Evolutionary conservation across 1,140 invertebrate species (phyloP).

Genomic region (Aradophagus sp.): DNA sequence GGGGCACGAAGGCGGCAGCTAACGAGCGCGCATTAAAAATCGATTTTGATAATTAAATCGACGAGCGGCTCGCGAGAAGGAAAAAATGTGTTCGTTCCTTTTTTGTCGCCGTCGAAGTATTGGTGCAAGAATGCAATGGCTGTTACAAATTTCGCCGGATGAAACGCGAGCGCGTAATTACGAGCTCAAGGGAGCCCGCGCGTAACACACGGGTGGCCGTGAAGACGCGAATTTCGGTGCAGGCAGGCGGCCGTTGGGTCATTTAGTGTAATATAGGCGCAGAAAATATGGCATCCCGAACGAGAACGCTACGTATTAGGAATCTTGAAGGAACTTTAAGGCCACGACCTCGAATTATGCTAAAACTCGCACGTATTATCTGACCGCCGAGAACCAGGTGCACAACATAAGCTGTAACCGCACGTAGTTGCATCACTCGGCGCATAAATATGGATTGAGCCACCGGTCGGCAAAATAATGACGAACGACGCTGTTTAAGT

Average conservation of each 20-base stretch:
- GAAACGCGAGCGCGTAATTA: not conserved
- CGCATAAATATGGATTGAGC: slow-evolving; percentile 60
- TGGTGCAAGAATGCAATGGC: too few relatives aligned
- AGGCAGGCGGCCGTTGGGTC: slow-evolving; percentile 16
- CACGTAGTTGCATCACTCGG: slow-evolving; percentile 53
- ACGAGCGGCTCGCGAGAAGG: too few relatives aligned
- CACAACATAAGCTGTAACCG: slow-evolving; percentile 47
- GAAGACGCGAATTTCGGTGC: slow-evolving; percentile 19
- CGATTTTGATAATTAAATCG: too few relatives aligned
- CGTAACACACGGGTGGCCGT: slow-evolving; percentile 2
- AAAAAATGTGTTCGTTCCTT: too few relatives aligned
- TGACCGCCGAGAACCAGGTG: slow-evolving; percentile 53
- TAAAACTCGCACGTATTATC: slow-evolving; percentile 53
- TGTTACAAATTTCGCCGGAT: too few relatives aligned
- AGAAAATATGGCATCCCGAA: slow-evolving; percentile 38
- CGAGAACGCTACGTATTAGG: slow-evolving; percentile 49
- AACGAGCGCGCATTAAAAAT: too few relatives aligned
- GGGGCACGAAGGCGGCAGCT: slow-evolving; percentile 1
- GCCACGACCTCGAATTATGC: slow-evolving; percentile 56
- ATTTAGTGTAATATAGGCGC: slow-evolving; percentile 29
- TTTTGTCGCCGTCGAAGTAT: too few relatives aligned
- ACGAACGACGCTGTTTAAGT: slow-evolving; percentile 62
- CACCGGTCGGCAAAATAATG: slow-evolving; percentile 57
- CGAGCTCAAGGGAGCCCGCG: not conserved
- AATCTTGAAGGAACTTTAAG: slow-evolving; percentile 54